Percentiles rank a stretch among this genome's conserved stretches.
These are phyloP conservation scores for Dromius quadrimaculatus DNA, from an alignment of 2,888 invertebrate species.

Conservation along the genomic window DNA sequence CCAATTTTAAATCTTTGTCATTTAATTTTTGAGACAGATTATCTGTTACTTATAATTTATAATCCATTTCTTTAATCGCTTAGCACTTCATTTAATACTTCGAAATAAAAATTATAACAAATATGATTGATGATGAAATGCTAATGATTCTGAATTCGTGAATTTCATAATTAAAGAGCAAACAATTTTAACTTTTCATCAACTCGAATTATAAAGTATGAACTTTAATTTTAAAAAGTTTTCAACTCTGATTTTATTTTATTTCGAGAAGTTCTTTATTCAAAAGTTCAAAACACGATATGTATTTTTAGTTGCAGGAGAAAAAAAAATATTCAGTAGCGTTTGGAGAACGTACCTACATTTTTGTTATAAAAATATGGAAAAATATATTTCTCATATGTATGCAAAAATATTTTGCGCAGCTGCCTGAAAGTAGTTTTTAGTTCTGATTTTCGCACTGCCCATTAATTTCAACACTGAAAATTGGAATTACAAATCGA, in stretches of 20 bases:
- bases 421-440: slow-evolving; percentile 24
- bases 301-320: too few relatives aligned
- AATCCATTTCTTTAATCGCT: slow-evolving; percentile 19
- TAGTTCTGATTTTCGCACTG: slow-evolving; percentile 42
- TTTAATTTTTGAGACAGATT: too few relatives aligned
- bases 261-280: neutral
- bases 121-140: slow-evolving; percentile 12
- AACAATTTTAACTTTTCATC: slow-evolving; percentile 14
- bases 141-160: slow-evolving; percentile 16
- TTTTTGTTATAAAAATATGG: too few relatives aligned
- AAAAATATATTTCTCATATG: slow-evolving; percentile 22
- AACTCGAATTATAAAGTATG: neutral
- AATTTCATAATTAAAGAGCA: slow-evolving; percentile 13
- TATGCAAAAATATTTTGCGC: slow-evolving; percentile 40
- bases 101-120: slow-evolving; percentile 16
- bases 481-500: slow-evolving; percentile 38
- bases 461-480: slow-evolving; percentile 36
- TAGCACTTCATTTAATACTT: neutral
- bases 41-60: too few relatives aligned
- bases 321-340: too few relatives aligned
- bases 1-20: too few relatives aligned
- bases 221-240: slow-evolving; percentile 4
- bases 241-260: slow-evolving; percentile 11
- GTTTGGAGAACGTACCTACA: too few relatives aligned
- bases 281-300: neutral